Conservation (phyloP, 2,797 vertebrate species). For the Alca torda region DNA sequence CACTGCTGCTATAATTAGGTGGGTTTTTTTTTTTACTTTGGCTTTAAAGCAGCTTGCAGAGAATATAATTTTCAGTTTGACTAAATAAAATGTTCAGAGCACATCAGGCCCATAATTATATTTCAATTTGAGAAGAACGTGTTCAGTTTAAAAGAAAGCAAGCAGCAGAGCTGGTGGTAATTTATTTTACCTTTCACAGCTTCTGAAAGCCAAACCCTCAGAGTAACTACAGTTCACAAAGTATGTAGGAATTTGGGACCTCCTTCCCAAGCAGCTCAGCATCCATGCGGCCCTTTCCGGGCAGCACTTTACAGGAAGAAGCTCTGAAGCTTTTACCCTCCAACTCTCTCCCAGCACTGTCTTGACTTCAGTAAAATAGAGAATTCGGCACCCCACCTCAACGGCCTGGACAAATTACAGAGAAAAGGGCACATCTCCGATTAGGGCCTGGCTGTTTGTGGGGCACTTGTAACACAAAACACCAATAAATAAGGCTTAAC, state of each 20-base stretch:
- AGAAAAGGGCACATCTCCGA: neutral
- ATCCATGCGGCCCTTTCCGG: neutral
- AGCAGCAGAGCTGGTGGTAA: neutral
- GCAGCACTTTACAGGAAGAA: fast-evolving
- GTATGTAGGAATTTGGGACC: neutral
- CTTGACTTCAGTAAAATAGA: neutral
- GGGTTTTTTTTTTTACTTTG: slow-evolving; percentile 64
- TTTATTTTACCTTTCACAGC: slow-evolving; percentile 54
- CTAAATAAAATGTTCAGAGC: slow-evolving; percentile 65
- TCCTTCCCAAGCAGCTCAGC: fast-evolving
- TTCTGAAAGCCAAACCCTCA: slow-evolving; percentile 42
- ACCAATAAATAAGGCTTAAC: neutral
- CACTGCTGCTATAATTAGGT: slow-evolving; percentile 81
- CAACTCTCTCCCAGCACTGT: neutral
- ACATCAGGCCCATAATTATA: slow-evolving; percentile 49
- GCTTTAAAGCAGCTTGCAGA: slow-evolving; percentile 83
- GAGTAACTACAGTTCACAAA: neutral
- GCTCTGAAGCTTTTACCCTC: neutral
- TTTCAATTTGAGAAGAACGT: slow-evolving; percentile 49
- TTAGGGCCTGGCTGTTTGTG: neutral
- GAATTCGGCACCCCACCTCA: neutral
- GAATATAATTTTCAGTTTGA: slow-evolving; percentile 80
- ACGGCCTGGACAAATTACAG: neutral
- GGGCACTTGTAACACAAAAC: neutral
- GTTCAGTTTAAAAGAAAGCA: slow-evolving; percentile 54